Evolutionary conservation across 2,888 invertebrate genomes (phyloP), one percentile per base, ranked within the genome.

Genomic region (Willowsia nigromaculata): DNA sequence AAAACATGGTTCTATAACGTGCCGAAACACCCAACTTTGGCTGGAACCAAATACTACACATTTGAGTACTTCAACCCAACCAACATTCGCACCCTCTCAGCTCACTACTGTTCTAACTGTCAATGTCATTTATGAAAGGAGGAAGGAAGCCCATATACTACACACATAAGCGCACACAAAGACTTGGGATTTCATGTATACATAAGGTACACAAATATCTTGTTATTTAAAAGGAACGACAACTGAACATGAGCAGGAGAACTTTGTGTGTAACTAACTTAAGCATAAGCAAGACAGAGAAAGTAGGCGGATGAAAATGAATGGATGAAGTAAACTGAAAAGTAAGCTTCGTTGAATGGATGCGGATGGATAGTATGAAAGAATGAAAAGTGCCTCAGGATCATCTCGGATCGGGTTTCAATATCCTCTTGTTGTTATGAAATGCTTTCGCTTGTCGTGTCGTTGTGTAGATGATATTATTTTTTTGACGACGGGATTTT

Each of bases 321-420:
- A 84, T 71, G 84, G 84, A 84, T 56, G 33, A 84, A 71, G 83
- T 53, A 68, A 37, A 37, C 40, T 59, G 43, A 68, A 71, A 71
- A 43, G 71, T 18, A 50, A 59, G 59, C 76, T 85, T 68, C 11
- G 47, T 65, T 74, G 87, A 59, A 81, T 82, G 81, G 87, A 82
- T 88, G 81, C 74, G 71, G 87, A 88, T 82, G 81, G 82, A 88
- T 88, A 82, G 82, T 88, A 88, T 88, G 74, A 82, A 88, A 88
- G 87, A 88, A 88, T 82, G 87, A 88, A 88, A 88, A 88, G 81
- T 82, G 87, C 87, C 87, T 88, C 74, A 88, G 87, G 87, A 82
- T 88, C 82, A 88, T 88, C 87, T 71, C 74, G 78, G 87, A 87
- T 88, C 74, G 82, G 87, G 81, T 88, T 88, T 88, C 87, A 88